These are phyloP conservation scores for Bruchidius siliquastri DNA, from an alignment of 2,888 invertebrate genomes.

Conservation along the genomic window DNA sequence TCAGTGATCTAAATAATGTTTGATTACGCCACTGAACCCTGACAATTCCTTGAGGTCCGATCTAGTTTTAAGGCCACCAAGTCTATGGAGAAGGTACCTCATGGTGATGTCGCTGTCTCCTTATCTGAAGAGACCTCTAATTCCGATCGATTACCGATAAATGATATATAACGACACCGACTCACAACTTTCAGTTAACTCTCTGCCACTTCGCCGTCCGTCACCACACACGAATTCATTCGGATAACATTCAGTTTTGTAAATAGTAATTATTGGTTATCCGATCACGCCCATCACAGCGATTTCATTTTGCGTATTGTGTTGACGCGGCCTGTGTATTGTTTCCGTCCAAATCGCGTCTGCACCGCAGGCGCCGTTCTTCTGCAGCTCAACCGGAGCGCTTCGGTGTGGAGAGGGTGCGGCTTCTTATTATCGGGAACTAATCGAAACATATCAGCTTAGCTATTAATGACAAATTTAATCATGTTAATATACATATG, in stretches of 20 bases:
- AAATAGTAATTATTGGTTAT: neutral
- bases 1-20: no score
- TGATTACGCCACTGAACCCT: no score
- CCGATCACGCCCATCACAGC: neutral
- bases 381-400: slow-evolving; percentile 45
- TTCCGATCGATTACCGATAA: no score
- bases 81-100: no score
- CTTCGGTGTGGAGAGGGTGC: slow-evolving; percentile 48
- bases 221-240: neutral
- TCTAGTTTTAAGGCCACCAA: no score
- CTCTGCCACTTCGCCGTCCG: no score
- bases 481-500: slow-evolving; percentile 44
- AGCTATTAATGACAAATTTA: slow-evolving; percentile 53
- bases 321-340: slow-evolving; percentile 36
- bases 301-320: neutral
- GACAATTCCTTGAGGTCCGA: no score
- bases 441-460: slow-evolving; percentile 69
- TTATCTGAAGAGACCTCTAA: no score
- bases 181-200: no score
- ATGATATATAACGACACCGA: no score
- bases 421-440: slow-evolving; percentile 55
- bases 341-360: slow-evolving; percentile 50
- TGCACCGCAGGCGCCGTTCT: slow-evolving; percentile 28
- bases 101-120: no score
- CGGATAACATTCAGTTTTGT: neutral